These are phyloP conservation scores for Oxystoma pomonae DNA, from an alignment of 2,888 invertebrate genomes.

Conservation along the genomic window DNA sequence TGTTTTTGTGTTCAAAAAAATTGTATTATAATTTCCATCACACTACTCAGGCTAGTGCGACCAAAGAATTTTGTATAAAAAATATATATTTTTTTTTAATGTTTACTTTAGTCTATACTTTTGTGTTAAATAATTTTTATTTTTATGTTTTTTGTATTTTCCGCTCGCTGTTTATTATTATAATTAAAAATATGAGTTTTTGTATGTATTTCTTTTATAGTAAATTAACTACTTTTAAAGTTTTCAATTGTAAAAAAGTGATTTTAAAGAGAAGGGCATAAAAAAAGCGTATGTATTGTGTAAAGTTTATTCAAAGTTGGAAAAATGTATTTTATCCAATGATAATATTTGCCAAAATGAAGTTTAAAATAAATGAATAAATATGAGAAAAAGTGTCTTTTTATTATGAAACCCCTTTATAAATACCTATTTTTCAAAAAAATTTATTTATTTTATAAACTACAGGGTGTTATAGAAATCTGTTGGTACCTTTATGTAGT, in stretches of 20 bases:
- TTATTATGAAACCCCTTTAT: too few species aligned
- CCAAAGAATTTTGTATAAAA: slow-evolving; percentile 49
- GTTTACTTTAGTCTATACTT: slow-evolving; percentile 21
- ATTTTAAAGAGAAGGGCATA: slow-evolving; percentile 42
- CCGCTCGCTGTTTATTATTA: slow-evolving; percentile 31
- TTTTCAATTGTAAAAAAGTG: slow-evolving; percentile 34
- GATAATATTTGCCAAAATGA: background rate
- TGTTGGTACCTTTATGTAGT: too few species aligned
- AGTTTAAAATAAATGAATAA: background rate
- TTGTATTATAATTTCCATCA: background rate
- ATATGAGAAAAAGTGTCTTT: too few species aligned
- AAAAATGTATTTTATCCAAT: slow-evolving; percentile 48
- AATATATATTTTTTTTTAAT: slow-evolving; percentile 33
- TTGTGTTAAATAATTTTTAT: slow-evolving; percentile 23
- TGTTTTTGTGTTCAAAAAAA: slow-evolving; percentile 23
- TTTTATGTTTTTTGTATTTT: slow-evolving; percentile 28
- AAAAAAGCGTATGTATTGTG: slow-evolving; percentile 39
- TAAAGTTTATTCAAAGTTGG: slow-evolving; percentile 46
- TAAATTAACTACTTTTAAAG: slow-evolving; percentile 33
- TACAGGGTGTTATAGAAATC: too few species aligned
- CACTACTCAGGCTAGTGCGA: slow-evolving; percentile 46
- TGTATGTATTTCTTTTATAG: slow-evolving; percentile 29
- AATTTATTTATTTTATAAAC: too few species aligned
- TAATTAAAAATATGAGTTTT: slow-evolving; percentile 28
- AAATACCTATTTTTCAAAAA: too few species aligned